These are phyloP conservation scores for Drosophila subquinaria DNA, from an alignment of 2,888 invertebrate genomes.

Conservation along the genomic window DNA sequence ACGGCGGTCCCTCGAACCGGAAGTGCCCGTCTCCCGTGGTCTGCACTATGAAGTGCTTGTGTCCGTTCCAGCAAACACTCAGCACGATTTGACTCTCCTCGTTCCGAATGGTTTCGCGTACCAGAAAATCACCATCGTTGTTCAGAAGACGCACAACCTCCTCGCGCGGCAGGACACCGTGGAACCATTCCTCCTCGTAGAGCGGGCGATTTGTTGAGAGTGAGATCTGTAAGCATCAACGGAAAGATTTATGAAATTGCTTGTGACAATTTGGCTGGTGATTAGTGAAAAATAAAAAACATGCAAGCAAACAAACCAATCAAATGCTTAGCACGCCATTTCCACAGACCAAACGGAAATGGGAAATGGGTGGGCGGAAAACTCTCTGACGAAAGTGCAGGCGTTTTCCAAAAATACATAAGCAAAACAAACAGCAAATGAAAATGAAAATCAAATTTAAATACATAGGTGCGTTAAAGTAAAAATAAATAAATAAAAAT, in stretches of 20 bases:
- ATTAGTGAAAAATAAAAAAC: conserved; percentile 47
- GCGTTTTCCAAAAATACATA: conserved; percentile 32
- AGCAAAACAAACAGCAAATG: conserved; percentile 14
- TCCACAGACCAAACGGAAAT: conserved; percentile 58
- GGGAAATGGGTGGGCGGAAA: conserved; percentile 72
- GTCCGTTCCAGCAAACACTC: conserved; percentile 98
- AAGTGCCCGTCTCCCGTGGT: conserved; percentile 96
- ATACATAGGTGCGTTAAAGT: conserved; percentile 34
- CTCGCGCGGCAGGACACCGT: conserved; percentile 97
- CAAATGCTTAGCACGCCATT: conserved; percentile 58
- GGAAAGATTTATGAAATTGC: background rate
- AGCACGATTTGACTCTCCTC: conserved; percentile 96
- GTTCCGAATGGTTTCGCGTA: conserved; percentile 96
- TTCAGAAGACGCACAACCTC: conserved; percentile 96
- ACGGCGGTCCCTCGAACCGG: conserved; percentile 97
- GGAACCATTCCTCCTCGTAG: conserved; percentile 98
- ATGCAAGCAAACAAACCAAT: conserved; percentile 54
- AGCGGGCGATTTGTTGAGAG: conserved; percentile 88
- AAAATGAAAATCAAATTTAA: conserved; percentile 35
- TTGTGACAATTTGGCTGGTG: background rate
- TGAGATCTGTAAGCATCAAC: conserved; percentile 81
- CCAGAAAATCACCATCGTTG: conserved; percentile 97
- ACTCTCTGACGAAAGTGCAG: conserved; percentile 61
- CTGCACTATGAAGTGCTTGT: conserved; percentile 99
- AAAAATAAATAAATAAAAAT: conserved; percentile 13